phyloP scores from a whole-genome alignment of 2,113 vertebrate genomes.

The Chlamydotis undulata region DNA sequence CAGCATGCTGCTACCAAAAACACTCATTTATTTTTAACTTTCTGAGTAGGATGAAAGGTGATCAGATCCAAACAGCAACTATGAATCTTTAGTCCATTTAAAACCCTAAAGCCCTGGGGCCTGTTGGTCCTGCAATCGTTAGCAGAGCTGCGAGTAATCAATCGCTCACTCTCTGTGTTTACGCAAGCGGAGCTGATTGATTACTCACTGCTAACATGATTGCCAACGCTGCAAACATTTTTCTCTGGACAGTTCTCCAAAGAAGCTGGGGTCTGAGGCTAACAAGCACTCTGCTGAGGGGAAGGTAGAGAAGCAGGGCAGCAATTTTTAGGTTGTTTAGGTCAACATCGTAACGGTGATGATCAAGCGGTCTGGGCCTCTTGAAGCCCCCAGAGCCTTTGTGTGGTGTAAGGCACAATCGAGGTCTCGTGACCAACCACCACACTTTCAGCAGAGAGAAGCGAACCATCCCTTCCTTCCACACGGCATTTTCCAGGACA shows the following conservation, averaged over 20 bases:
- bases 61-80: background rate
- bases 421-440: background rate
- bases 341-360: rapidly evolving
- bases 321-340: background rate
- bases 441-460: background rate
- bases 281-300: background rate
- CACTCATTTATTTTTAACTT: background rate
- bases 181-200: background rate
- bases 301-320: background rate
- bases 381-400: background rate
- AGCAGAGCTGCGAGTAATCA: constrained; percentile 17
- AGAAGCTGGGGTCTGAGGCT: background rate
- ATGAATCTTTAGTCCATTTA: constrained; percentile 2
- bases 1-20: background rate
- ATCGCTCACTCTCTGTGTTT: background rate
- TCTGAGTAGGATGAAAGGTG: constrained; percentile 1
- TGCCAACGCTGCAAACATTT: background rate
- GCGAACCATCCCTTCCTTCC: rapidly evolving
- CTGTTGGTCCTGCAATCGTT: background rate
- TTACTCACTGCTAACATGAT: constrained; percentile 12
- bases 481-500: rapidly evolving
- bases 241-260: background rate
- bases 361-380: background rate
- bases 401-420: rapidly evolving
- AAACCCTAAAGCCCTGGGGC: background rate